Conservation (phyloP, 2,888 invertebrate genomes). For the Arge pagana region DNA sequence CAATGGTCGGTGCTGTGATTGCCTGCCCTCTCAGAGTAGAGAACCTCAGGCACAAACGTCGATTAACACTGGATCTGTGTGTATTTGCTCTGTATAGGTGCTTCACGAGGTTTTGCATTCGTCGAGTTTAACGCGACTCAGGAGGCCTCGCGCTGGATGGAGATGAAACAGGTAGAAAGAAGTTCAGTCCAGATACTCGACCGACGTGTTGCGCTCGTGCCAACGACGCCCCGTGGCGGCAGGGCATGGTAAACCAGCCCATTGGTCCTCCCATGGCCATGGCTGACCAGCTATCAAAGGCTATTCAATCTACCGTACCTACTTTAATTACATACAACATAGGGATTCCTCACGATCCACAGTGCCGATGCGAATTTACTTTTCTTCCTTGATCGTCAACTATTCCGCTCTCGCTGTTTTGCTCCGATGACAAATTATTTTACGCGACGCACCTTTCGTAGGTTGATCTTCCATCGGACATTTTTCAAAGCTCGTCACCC, state of each 20-base stretch:
- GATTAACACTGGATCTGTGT: slow-evolving; percentile 60
- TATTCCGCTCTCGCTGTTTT: no score
- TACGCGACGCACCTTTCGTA: no score
- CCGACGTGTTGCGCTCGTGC: slow-evolving; percentile 54
- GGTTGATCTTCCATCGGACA: no score
- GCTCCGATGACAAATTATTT: no score
- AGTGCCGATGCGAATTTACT: no score
- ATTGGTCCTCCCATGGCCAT: slow-evolving; percentile 52
- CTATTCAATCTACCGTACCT: slow-evolving; percentile 54
- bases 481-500: no score
- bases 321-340: slow-evolving; percentile 27
- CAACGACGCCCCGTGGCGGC: slow-evolving; percentile 57
- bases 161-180: slow-evolving; percentile 79
- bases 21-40: slow-evolving; percentile 57
- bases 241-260: slow-evolving; percentile 55
- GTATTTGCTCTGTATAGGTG: slow-evolving; percentile 83
- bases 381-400: no score
- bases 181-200: slow-evolving; percentile 49
- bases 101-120: slow-evolving; percentile 80
- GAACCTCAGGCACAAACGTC: slow-evolving; percentile 56
- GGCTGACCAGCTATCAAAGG: slow-evolving; percentile 56
- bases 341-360: no score
- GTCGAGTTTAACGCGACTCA: slow-evolving; percentile 89
- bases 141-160: slow-evolving; percentile 91
- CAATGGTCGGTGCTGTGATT: slow-evolving; percentile 59